These are phyloP conservation scores for Amyelois transitella DNA, from an alignment of 1,140 invertebrate species.

Conservation along the genomic window DNA sequence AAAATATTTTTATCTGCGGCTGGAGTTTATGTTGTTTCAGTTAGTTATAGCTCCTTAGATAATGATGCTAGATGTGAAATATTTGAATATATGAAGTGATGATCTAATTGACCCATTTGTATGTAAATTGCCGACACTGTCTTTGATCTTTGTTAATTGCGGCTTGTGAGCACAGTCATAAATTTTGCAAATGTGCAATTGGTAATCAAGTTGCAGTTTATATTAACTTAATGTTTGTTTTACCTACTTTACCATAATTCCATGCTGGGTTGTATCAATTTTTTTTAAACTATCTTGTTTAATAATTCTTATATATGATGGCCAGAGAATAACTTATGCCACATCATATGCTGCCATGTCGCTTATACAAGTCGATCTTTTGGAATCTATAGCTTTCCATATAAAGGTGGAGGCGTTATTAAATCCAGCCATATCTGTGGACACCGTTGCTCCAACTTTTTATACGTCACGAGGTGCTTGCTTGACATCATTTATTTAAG, in stretches of 20 bases:
- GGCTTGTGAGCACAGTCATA: background rate
- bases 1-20: no score
- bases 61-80: background rate
- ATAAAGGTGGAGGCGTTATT: slow-evolving; percentile 46
- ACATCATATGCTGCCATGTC: background rate
- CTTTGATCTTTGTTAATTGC: background rate
- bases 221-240: no score
- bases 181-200: no score
- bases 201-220: no score
- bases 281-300: no score
- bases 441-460: slow-evolving; percentile 54
- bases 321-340: slow-evolving; percentile 19
- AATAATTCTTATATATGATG: no score
- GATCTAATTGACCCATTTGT: background rate
- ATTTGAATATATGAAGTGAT: background rate
- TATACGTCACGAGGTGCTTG: slow-evolving; percentile 21
- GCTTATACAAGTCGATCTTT: slow-evolving; percentile 1
- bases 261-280: no score
- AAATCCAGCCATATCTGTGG: slow-evolving; percentile 55
- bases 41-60: background rate
- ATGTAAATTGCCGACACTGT: background rate
- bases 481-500: slow-evolving; percentile 7
- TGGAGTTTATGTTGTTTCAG: no score
- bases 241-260: no score
- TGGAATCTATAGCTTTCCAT: slow-evolving; percentile 28